Base-by-base conservation (phyloP, 1,140 invertebrate genomes). In the Drosophila lacteicornis region DNA sequence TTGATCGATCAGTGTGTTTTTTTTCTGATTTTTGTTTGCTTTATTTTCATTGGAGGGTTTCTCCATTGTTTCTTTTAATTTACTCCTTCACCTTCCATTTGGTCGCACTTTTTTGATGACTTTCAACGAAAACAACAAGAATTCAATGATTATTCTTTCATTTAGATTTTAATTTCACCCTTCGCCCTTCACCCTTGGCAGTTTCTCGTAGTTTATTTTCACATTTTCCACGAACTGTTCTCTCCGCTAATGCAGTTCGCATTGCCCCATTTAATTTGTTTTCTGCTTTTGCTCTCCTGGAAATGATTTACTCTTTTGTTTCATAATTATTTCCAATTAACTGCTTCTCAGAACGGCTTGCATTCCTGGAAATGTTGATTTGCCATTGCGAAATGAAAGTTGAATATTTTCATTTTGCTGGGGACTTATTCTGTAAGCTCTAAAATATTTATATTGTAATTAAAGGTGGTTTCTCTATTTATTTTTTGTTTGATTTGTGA, bases 271-370 rank as follows among this genome's bases (percentile, higher is more conserved):
- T 40, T 22, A 4, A 9, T 19, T 15, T 19, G n/a, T 11, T 13
- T 19, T 9, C 17, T 17, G 33, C 12, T 1, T 25, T 0, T 0
- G 17, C 7, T 25, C 15, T 38, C 17, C 17, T 15, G 33, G 17
- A 55, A 55, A 15, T 38, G 17, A 36, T 36, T 36, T 11, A 11
- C 33, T 11, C 33, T 11, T 11, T 12, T 36, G 33, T 36, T 36
- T 36, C 33, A 36, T 36, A 36, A 36, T 36, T 36, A 36, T 25
- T 57, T 40, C 42, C 22, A 57, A 57, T 57, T 55, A 40, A 19
- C 8, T 55, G 33, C 7, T 55, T 25, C 8, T 4, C 4, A 6
- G 33, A 55, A 22, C 22, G 33, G 2, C 12, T 38, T 0, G 17
- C 12, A 40, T 40, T 38, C 33, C 12, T 4, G 17, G 17, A 55